Base-by-base conservation (phyloP, 92 coral and sea anemone species). In the Meandrina meandrites region DNA sequence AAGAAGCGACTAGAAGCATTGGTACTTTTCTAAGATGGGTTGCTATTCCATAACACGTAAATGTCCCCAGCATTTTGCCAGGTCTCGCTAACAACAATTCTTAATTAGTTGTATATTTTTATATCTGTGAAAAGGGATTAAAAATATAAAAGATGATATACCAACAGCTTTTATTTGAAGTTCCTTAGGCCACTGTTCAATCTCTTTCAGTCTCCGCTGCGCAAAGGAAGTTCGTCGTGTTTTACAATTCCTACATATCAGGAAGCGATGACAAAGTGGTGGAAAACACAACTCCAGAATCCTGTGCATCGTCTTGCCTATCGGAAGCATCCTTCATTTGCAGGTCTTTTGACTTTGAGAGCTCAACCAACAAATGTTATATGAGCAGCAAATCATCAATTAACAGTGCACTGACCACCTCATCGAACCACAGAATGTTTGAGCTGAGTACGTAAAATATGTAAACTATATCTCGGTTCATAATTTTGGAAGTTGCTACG, bases 271-370 rank as follows among this genome's bases (percentile, higher is more conserved):
- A 85, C 78, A 83, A 86, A 72, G 89, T 79, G 30, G 27, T 95
- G 15, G 60, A 89, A 18, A 78, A 80, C 71, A 85, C 80, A 14
- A 36, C 96, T 4, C 94, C 97, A 3, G 92, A 95, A 76, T 80
- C 87, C 68, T 97, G 99, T 75, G 97, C 97, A 27, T 24, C 81
- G 6, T 68, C 75, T 4, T 97, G 99, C 60, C 78, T 73, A 28
- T 58, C 74, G 1, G 96, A 96, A 76, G 57, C 92, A 15, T 34
- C 88, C 18, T 97, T 93, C 57, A 64, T 71, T 50, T 97, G 99
- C 74, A 85, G 99, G 36, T 95, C 99, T 22, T 97, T 97, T 86
- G 97, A 97, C 57, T 97, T 88, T 67, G 92, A 90, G 75, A 92
- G 79, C 75, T 78, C 87, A 32, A 42, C 93, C 37, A 80, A 84